Percentiles rank a stretch among this genome's conserved stretches.
These are phyloP conservation scores for Semicossyphus pulcher DNA, from an alignment of 2,113 vertebrate genomes.

Conservation along the genomic window DNA sequence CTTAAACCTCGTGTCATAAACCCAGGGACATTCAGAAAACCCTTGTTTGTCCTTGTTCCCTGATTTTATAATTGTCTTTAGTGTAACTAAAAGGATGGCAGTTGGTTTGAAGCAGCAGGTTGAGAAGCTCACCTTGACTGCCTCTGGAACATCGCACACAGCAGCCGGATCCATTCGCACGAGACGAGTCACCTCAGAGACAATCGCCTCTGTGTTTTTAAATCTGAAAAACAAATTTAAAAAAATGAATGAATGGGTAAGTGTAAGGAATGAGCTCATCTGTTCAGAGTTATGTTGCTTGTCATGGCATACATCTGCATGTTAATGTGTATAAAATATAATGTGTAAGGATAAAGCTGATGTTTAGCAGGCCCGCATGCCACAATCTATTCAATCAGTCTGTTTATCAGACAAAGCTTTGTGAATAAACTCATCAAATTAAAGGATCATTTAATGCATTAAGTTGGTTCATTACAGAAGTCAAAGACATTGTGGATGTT, in stretches of 20 bases:
- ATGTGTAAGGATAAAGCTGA: not conserved
- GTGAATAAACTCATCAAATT: no score
- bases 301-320: not conserved
- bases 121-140: conserved; percentile 88
- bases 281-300: not conserved
- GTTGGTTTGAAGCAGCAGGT: not conserved
- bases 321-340: not conserved
- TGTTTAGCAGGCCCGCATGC: not conserved
- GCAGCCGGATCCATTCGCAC: conserved; percentile 95
- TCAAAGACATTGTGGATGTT: no score
- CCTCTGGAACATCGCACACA: conserved; percentile 94
- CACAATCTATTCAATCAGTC: no score
- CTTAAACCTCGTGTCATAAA: not conserved
- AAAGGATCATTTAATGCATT: no score
- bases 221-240: conserved; percentile 83
- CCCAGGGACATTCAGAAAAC: not conserved
- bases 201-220: conserved; percentile 96
- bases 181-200: conserved; percentile 93
- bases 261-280: not conserved
- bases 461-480: no score
- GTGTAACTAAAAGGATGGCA: not conserved
- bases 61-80: not conserved
- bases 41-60: not conserved
- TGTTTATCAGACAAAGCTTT: no score
- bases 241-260: not conserved